These are phyloP conservation scores for Trichomalopsis sarcophagae DNA, from an alignment of 1,140 invertebrate species.

Conservation along the genomic window DNA sequence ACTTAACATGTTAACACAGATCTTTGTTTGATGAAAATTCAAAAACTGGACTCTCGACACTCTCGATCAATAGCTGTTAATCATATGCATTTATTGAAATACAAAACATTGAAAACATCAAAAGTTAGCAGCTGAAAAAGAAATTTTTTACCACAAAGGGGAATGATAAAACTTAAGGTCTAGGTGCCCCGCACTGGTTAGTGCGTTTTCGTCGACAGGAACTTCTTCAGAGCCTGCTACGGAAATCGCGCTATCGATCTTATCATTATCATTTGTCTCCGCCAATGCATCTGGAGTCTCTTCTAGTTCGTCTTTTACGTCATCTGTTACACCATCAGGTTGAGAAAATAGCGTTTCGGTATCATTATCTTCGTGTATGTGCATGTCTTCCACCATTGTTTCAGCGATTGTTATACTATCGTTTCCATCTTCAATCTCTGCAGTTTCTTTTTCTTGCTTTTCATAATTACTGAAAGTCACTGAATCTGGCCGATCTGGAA, in stretches of 20 bases:
- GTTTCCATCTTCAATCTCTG: neutral
- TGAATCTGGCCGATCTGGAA: neutral
- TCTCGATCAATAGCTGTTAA: neutral
- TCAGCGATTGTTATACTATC: neutral
- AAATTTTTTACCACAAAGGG: conserved; percentile 67
- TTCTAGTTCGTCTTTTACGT: neutral
- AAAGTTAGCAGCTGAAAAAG: neutral
- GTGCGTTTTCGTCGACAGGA: conserved; percentile 23
- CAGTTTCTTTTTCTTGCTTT: neutral
- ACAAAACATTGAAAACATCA: conserved; percentile 8
- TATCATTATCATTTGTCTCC: neutral
- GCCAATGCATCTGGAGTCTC: neutral
- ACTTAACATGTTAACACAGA: no score
- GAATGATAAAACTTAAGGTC: conserved; percentile 74
- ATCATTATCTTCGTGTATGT: neutral
- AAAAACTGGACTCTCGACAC: neutral
- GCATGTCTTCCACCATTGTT: neutral
- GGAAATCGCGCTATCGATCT: neutral
- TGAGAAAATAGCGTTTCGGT: neutral
- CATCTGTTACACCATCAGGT: neutral
- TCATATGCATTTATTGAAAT: neutral
- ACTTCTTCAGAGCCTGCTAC: conserved; percentile 28
- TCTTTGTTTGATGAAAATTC: no score
- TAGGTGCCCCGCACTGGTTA: conserved; percentile 59
- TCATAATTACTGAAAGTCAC: neutral